Conservation (phyloP, 2,888 invertebrate genomes). For the Heteromurus nitidus region DNA sequence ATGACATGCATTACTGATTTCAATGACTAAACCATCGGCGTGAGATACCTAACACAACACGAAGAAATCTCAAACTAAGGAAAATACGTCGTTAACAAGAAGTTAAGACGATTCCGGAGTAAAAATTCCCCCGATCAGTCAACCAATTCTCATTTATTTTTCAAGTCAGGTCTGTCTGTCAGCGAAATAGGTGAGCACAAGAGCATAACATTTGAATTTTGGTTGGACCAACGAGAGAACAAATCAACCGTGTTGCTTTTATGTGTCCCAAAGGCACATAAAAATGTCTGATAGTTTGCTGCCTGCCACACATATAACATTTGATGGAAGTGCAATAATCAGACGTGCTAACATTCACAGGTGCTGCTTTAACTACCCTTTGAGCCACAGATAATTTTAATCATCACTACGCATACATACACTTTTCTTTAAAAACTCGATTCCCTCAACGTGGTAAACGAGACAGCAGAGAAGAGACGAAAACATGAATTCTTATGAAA, state of each 20-base stretch:
- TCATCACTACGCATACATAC: constrained; percentile 7
- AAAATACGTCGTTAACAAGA: not conserved
- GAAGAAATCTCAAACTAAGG: too few relatives aligned
- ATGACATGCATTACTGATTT: constrained; percentile 19
- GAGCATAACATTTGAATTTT: not conserved
- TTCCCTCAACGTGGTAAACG: constrained; percentile 9
- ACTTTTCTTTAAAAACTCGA: not conserved
- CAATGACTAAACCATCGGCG: constrained; percentile 1
- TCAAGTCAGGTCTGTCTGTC: not conserved
- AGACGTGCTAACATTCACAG: constrained; percentile 24
- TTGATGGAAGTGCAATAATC: constrained; percentile 2
- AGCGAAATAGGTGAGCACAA: constrained; percentile 11
- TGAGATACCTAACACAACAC: constrained; percentile 6
- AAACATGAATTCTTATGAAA: constrained; percentile 18
- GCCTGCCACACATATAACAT: constrained; percentile 23
- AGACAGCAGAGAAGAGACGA: not conserved
- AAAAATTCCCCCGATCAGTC: constrained; percentile 1
- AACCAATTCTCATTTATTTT: constrained; percentile 17
- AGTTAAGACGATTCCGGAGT: not conserved
- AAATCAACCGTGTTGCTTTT: too few relatives aligned
- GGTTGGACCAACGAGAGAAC: too few relatives aligned
- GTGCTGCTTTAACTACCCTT: constrained; percentile 8
- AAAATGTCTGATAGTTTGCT: constrained; percentile 24
- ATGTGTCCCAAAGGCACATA: constrained; percentile 20
- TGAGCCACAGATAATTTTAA: constrained; percentile 27